phyloP scores from a whole-genome alignment of 2,113 vertebrate species.

The Sclerurus mexicanus region DNA sequence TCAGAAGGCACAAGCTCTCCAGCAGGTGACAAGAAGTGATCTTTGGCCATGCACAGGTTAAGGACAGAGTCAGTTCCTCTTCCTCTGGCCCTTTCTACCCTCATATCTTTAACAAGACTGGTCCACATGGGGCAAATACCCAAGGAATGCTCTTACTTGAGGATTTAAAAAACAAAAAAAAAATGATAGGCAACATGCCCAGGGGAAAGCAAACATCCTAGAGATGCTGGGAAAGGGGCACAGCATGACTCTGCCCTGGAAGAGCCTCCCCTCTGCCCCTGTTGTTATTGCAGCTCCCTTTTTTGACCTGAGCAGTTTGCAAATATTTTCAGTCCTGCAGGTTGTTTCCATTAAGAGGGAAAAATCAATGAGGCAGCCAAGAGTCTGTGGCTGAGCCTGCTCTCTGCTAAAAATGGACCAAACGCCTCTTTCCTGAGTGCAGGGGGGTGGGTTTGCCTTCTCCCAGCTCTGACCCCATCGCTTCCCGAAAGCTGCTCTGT shows the following conservation, averaged over 20 bases:
- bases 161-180: neutral
- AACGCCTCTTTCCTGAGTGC: neutral
- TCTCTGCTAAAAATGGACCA: slow-evolving; percentile 33
- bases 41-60: neutral
- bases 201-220: neutral
- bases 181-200: neutral
- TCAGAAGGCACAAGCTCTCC: neutral
- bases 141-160: neutral
- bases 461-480: neutral
- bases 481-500: neutral
- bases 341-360: slow-evolving; percentile 63
- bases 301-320: slow-evolving; percentile 56
- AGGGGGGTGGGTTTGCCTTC: neutral
- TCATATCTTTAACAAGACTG: neutral
- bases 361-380: slow-evolving; percentile 66
- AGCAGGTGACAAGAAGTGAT: neutral
- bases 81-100: neutral
- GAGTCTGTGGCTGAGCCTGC: slow-evolving; percentile 35
- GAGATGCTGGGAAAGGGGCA: neutral
- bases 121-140: neutral
- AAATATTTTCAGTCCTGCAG: slow-evolving; percentile 67
- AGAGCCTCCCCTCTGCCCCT: neutral
- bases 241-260: neutral
- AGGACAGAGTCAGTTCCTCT: neutral
- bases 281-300: slow-evolving; percentile 40